Percentiles rank a stretch among this genome's conserved stretches.
Conservation (phyloP, 2,888 invertebrate genomes). For the Empis livida region DNA sequence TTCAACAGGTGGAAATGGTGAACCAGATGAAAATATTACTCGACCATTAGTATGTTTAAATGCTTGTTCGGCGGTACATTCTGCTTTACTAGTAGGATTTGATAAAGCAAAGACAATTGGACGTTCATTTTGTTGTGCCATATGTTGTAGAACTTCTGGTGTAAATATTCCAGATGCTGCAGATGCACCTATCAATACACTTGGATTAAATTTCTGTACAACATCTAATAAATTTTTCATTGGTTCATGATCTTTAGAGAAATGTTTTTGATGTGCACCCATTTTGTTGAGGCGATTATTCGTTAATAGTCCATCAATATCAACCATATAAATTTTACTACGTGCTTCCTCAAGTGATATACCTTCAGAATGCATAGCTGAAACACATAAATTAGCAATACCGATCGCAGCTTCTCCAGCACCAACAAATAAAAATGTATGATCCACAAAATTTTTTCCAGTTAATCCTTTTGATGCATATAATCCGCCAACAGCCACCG, state of each 20-base stretch:
- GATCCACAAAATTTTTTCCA: slow-evolving; percentile 65
- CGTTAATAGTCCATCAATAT: slow-evolving; percentile 80
- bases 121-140: slow-evolving; percentile 74
- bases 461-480: slow-evolving; percentile 35
- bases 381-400: slow-evolving; percentile 78
- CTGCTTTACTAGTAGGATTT: slow-evolving; percentile 95
- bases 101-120: slow-evolving; percentile 95
- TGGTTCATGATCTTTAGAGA: slow-evolving; percentile 65
- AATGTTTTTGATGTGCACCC: slow-evolving; percentile 55
- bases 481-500: slow-evolving; percentile 89
- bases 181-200: slow-evolving; percentile 77
- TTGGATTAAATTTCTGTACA: slow-evolving; percentile 77
- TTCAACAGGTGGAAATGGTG: slow-evolving; percentile 81
- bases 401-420: slow-evolving; percentile 89
- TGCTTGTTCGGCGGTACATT: slow-evolving; percentile 94
- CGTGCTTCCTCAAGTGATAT: slow-evolving; percentile 55
- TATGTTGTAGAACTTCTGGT: slow-evolving; percentile 66
- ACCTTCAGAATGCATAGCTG: slow-evolving; percentile 71
- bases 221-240: slow-evolving; percentile 67
- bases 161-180: slow-evolving; percentile 88
- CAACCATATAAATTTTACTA: slow-evolving; percentile 89
- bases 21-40: slow-evolving; percentile 89
- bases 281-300: slow-evolving; percentile 41
- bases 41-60: slow-evolving; percentile 83
- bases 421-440: slow-evolving; percentile 83